These are phyloP conservation scores for Cynodonichthys magdalenae DNA, from an alignment of 2,797 vertebrate genomes.

Conservation along the genomic window DNA sequence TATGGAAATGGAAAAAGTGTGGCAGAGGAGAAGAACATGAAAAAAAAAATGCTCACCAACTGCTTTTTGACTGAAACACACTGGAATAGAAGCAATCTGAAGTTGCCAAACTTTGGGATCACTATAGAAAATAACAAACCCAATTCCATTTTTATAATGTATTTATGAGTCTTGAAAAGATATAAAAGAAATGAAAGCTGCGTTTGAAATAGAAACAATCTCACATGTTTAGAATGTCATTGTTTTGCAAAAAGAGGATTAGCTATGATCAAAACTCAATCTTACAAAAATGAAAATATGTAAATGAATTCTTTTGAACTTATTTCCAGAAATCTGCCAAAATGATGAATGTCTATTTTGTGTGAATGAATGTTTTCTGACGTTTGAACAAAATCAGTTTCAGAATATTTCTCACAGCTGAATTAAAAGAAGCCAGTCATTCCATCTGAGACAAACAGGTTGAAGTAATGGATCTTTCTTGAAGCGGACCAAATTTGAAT, in stretches of 20 bases:
- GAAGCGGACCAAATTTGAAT: conserved; percentile 31
- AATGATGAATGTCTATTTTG: not conserved
- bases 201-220: not conserved
- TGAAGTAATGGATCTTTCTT: conserved; percentile 44
- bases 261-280: not conserved
- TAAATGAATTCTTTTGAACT: conserved; percentile 10
- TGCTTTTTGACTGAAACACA: conserved; percentile 9
- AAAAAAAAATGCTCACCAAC: conserved; percentile 25
- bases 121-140: conserved; percentile 16
- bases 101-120: not conserved
- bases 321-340: not conserved
- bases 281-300: not conserved
- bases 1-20: conserved; percentile 15
- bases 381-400: conserved; percentile 17
- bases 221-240: not conserved
- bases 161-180: conserved; percentile 7
- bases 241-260: not conserved
- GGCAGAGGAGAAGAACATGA: conserved; percentile 2
- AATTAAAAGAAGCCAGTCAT: conserved; percentile 33
- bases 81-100: not conserved
- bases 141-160: conserved; percentile 7
- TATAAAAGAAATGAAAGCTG: not conserved
- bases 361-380: conserved; percentile 4
- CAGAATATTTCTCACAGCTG: conserved; percentile 12
- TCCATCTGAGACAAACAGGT: conserved; percentile 42